Evolutionary conservation across 2,888 invertebrate species (phyloP), one percentile per base, ranked within the genome.

Genomic region (Folsomia manolachei): DNA sequence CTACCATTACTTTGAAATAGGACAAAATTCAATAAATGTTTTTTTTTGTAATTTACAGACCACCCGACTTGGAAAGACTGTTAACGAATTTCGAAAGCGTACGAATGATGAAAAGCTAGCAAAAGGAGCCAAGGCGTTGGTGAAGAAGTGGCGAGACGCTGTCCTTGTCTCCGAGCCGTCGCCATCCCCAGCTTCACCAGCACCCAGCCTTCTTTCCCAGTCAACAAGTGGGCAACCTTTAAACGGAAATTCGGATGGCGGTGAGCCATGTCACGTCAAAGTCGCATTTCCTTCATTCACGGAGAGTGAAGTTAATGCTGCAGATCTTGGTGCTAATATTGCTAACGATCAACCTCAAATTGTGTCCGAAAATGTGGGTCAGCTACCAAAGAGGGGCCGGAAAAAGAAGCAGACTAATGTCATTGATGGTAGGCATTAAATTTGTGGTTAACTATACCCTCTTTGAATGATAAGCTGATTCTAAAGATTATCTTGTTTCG

Each of bases 11-110:
- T 18, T 23, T 23, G 63, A 27, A 24, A 25, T 11, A 52, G 18
- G 11, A 14, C 18, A 52, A 56, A 19, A 39, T 9, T 52, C 52
- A 21, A 21, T 60, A 60, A 61, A 26, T 53, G 27, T 18, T n/a
- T n/a, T n/a, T 39, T 39, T 27, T 66, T 51, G 19, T 14, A 52
- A n/a, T 75, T 84, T 87, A 1, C 86, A 94, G 94, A 90, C 91
- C 89, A 97, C 97, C 88, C 88, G 96, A 89, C 87, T 97, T 84
- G 97, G 95, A 56, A 93, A 92, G 85, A 91, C 93, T 84, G 92
- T 97, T 84, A 97, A 97, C 84, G 94, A 95, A 84, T 87, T 97
- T 68, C 89, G 97, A 71, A 88, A 93, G 74, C 93, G 93, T 85
- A 94, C 94, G 60, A 88, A 87, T 73, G 92, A 95, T 84, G 92